These are phyloP conservation scores for Rhincodon typus DNA, from an alignment of 2,797 vertebrate genomes.

Conservation along the genomic window DNA sequence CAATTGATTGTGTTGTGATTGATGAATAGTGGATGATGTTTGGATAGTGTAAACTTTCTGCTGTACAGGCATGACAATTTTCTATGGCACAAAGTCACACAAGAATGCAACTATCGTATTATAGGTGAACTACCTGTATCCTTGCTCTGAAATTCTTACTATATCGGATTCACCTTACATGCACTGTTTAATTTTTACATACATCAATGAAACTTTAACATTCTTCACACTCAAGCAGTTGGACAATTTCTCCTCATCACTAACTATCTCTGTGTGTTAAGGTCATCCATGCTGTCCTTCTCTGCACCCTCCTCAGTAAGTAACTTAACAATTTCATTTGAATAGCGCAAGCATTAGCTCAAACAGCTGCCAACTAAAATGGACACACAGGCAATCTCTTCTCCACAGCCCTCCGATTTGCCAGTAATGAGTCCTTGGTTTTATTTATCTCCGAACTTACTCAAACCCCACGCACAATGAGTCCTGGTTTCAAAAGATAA, in stretches of 20 bases:
- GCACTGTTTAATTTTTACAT: not conserved
- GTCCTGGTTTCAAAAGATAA: not conserved
- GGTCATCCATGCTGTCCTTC: not conserved
- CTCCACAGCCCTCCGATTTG: no score
- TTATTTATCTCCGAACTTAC: not conserved
- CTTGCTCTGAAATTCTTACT: not conserved
- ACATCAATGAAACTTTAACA: not conserved
- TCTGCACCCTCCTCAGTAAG: not conserved
- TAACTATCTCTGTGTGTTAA: not conserved
- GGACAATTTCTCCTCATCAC: not conserved
- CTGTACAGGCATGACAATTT: no score
- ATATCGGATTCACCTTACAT: not conserved
- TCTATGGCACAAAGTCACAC: no score
- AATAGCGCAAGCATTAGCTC: not conserved
- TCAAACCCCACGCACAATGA: not conserved
- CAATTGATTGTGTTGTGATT: no score
- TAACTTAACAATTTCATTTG: not conserved
- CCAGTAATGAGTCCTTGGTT: not conserved
- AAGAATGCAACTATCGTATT: no score
- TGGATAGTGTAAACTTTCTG: no score
- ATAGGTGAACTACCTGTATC: not conserved
- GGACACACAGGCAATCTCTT: not conserved
- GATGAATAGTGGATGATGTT: no score
- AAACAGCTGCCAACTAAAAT: not conserved
- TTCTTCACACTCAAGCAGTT: not conserved